These are phyloP conservation scores for Leptinotarsa juncta DNA, from an alignment of 2,888 invertebrate genomes.

Conservation along the genomic window DNA sequence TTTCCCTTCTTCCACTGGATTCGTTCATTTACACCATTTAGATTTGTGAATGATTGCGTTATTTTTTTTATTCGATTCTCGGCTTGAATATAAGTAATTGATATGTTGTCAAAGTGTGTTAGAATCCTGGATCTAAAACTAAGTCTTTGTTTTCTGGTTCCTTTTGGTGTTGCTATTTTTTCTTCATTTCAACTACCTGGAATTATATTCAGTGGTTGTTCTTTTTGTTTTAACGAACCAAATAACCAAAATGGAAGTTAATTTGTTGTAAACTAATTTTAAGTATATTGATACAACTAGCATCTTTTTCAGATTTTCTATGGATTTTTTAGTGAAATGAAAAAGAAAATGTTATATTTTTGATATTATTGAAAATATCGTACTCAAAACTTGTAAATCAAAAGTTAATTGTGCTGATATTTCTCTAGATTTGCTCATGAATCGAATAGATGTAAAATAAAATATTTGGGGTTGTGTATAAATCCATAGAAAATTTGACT, in stretches of 20 bases:
- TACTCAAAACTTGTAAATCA: neutral
- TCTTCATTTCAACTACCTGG: conserved; percentile 12
- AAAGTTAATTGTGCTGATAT: neutral
- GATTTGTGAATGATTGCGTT: neutral
- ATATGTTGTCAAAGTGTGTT: conserved; percentile 23
- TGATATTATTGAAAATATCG: conserved; percentile 3
- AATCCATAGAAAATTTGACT: conserved; percentile 13
- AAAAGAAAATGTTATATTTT: neutral
- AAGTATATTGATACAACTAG: neutral
- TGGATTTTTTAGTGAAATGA: neutral
- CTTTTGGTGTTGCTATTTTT: conserved; percentile 17
- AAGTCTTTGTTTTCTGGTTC: neutral
- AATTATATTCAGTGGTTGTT: neutral
- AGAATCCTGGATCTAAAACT: conserved; percentile 2
- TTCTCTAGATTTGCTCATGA: neutral
- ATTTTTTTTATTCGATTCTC: neutral
- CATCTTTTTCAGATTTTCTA: neutral
- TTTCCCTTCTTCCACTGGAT: neutral
- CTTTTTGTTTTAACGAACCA: neutral
- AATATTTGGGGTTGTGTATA: neutral
- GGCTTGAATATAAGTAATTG: neutral
- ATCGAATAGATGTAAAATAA: neutral
- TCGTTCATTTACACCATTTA: neutral
- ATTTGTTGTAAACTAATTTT: neutral
- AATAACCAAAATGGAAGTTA: neutral